Evolutionary conservation across 2,113 vertebrate species (phyloP).

Genomic region (Caracal caracal): DNA sequence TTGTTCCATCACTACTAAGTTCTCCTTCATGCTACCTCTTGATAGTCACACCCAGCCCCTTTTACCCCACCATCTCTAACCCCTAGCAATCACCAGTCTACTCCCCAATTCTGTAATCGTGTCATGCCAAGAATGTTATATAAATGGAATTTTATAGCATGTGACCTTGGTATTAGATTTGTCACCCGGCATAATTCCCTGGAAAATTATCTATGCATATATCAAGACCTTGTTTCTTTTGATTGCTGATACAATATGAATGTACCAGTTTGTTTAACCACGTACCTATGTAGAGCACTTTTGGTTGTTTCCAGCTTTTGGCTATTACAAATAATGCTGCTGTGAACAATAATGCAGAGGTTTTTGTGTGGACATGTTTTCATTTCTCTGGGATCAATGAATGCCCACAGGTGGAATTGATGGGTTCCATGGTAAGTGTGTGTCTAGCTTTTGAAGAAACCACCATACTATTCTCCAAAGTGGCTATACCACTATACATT

Average conservation of each 20-base stretch:
- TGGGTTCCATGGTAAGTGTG: not conserved
- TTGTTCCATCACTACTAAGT: not conserved
- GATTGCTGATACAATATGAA: not conserved
- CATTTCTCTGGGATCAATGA: not conserved
- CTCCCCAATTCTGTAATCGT: not conserved
- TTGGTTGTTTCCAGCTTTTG: not conserved
- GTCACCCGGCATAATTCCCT: not conserved
- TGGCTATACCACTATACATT: not conserved
- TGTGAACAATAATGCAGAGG: not conserved
- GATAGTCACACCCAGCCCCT: not conserved
- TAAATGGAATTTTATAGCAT: not conserved
- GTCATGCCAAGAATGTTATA: not conserved
- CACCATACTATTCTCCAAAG: not conserved
- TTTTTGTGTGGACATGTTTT: not conserved
- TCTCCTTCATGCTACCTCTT: not conserved
- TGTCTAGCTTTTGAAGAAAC: not conserved
- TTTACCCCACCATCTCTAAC: not conserved
- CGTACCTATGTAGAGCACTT: not conserved
- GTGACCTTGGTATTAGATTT: not conserved
- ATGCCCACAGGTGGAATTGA: not conserved
- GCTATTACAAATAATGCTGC: not conserved
- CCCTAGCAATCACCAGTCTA: not conserved
- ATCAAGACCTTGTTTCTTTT: conserved; percentile 10
- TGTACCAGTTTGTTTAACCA: not conserved
- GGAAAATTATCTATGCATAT: not conserved